Conservation (phyloP, 2,888 invertebrate species). For the Coenonympha glycerion region DNA sequence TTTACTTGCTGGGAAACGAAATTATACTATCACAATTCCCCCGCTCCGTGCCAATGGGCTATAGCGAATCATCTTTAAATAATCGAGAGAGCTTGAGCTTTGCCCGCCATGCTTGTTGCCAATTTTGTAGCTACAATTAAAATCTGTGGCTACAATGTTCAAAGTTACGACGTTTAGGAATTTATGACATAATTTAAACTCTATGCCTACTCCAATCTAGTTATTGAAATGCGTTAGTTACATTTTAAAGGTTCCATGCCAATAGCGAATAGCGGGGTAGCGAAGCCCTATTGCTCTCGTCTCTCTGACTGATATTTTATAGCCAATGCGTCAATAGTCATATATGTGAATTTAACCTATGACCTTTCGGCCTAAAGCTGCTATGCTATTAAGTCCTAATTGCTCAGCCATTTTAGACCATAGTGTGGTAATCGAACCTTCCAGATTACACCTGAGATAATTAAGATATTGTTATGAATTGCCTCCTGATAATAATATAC, state of each 20-base stretch:
- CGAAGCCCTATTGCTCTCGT: too few species aligned
- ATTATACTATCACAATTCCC: constrained; percentile 20
- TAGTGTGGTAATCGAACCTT: too few species aligned
- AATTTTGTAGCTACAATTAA: constrained; percentile 7
- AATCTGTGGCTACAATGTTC: background rate
- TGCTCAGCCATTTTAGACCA: too few species aligned
- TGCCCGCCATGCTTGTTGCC: constrained; percentile 15
- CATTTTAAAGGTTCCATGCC: background rate
- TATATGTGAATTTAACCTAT: too few species aligned
- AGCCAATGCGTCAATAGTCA: too few species aligned
- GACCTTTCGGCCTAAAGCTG: too few species aligned
- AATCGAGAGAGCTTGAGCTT: constrained; percentile 21
- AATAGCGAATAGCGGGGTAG: too few species aligned
- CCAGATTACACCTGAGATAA: too few species aligned
- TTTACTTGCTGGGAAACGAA: background rate
- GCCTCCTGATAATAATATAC: too few species aligned
- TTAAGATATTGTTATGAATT: too few species aligned
- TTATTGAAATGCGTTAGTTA: background rate
- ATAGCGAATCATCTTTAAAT: constrained; percentile 26
- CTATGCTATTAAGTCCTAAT: too few species aligned
- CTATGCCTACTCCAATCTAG: background rate
- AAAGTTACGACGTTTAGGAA: constrained; percentile 1
- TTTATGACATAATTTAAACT: constrained; percentile 1
- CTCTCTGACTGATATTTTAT: too few species aligned
- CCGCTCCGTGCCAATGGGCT: constrained; percentile 24